These are phyloP conservation scores for Megaceryle maxima DNA, from an alignment of 2,113 vertebrate genomes.

Conservation along the genomic window DNA sequence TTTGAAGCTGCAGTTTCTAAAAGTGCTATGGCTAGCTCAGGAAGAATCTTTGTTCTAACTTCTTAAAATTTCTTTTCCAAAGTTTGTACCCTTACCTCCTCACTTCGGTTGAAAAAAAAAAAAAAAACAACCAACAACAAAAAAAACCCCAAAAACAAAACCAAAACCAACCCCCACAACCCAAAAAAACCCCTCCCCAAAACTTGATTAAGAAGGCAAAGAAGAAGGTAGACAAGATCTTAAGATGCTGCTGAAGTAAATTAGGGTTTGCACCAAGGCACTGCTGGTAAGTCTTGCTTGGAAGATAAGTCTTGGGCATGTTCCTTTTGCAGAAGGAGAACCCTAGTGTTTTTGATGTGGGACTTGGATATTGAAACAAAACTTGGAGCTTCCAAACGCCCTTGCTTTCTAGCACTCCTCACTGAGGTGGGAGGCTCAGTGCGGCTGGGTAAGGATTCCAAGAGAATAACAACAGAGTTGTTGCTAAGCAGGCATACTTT, in stretches of 20 bases:
- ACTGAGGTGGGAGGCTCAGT: no score
- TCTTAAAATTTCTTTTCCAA: not conserved
- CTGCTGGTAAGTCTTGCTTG: not conserved
- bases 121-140: no score
- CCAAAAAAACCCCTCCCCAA: no score
- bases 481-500: no score
- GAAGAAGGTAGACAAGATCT: not conserved
- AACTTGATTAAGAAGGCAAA: not conserved
- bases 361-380: not conserved
- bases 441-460: no score
- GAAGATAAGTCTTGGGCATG: not conserved
- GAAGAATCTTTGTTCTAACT: not conserved
- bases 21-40: not conserved
- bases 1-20: not conserved
- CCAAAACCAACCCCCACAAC: no score
- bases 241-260: not conserved
- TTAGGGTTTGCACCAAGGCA: not conserved
- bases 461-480: no score
- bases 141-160: no score
- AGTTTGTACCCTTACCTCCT: not conserved
- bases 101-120: not conserved
- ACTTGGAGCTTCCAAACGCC: no score
- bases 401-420: no score
- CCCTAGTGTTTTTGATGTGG: not conserved
- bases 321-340: not conserved